Evolutionary conservation across 2,113 vertebrate genomes (phyloP).

Genomic region (Anguilla japonica): DNA sequence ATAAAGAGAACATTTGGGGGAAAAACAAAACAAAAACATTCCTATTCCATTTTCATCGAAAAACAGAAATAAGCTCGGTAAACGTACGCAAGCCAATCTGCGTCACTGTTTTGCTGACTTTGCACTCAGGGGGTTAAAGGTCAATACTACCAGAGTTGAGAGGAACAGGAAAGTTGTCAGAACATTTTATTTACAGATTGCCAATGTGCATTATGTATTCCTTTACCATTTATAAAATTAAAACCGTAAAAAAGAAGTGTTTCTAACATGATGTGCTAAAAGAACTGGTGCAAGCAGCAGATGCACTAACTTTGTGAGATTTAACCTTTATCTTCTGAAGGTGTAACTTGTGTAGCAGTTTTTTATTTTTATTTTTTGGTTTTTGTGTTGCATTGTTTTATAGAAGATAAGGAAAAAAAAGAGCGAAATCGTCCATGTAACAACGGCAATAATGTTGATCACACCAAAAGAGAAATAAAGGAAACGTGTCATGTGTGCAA

Average conservation of each 20-base stretch:
- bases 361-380: constrained; percentile 47
- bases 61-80: constrained; percentile 3
- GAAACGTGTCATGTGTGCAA: constrained; percentile 69
- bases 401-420: constrained; percentile 43
- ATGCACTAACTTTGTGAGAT: constrained; percentile 62
- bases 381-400: constrained; percentile 60
- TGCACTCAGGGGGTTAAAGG: constrained; percentile 61
- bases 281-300: constrained; percentile 19
- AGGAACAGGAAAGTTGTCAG: constrained; percentile 45
- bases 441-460: constrained; percentile 62
- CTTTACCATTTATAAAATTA: constrained; percentile 4
- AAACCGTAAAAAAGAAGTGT: background rate
- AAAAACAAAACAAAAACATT: constrained; percentile 64
- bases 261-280: constrained; percentile 31
- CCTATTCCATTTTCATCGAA: constrained; percentile 44
- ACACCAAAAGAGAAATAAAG: constrained; percentile 48
- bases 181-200: constrained; percentile 38
- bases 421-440: constrained; percentile 58
- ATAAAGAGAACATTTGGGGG: constrained; percentile 27
- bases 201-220: constrained; percentile 47
- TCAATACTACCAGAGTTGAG: constrained; percentile 53
- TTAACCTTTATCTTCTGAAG: constrained; percentile 41
- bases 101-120: constrained; percentile 43
- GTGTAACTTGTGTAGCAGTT: constrained; percentile 60
- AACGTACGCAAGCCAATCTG: constrained; percentile 42